Base-by-base conservation (phyloP, 1,140 invertebrate species). In the Parapsyche elsis region DNA sequence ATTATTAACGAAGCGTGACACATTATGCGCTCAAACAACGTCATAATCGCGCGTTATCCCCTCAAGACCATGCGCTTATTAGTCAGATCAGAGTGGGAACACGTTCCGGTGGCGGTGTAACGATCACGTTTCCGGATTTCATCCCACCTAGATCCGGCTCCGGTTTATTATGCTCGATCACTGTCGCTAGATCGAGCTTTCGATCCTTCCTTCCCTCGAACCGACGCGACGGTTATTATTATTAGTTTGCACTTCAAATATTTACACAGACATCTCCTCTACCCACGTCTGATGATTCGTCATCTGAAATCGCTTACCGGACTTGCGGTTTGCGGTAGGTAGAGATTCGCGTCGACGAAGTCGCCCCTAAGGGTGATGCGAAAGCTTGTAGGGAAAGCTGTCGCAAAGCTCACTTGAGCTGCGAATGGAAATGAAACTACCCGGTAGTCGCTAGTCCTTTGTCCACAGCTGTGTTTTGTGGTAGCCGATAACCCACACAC, bases 401-500 rank as follows among this genome's bases (percentile, higher is more conserved):
- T 19, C 44, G 38, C n/a, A 71, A 71, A 23, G 23, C 23, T 23
- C 67, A 26, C 7, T 71, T 44, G 16, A 30, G 67, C 67, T 30
- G 67, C 14, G 26, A 49, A 74, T 67, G 64, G 71, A 73, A 73
- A 73, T 45, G 71, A 44, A 73, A 73, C 71, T 23, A 26, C 30
- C 7, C 2, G 30, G 30, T 38, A 38, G 30, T 23, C 2, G 30
- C 2, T 38, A 38, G 30, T 23, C 71, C 44, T 76, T 76, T 76
- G 46, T 59, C 46, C 24, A 44, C 23, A 26, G 16, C 14, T 73
- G 38, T 26, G 64, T 9, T 76, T 76, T 23, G 19, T 49, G 57
- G 7, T 19, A n/a, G 19, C 74, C 49, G 74, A 76, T 76, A 76
- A 76, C 74, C 74, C 49, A n/a, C 74, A 59, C 45, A 74, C 23